Evolutionary conservation across 2,888 invertebrate species (phyloP).

Genomic region (Athalia cordata): DNA sequence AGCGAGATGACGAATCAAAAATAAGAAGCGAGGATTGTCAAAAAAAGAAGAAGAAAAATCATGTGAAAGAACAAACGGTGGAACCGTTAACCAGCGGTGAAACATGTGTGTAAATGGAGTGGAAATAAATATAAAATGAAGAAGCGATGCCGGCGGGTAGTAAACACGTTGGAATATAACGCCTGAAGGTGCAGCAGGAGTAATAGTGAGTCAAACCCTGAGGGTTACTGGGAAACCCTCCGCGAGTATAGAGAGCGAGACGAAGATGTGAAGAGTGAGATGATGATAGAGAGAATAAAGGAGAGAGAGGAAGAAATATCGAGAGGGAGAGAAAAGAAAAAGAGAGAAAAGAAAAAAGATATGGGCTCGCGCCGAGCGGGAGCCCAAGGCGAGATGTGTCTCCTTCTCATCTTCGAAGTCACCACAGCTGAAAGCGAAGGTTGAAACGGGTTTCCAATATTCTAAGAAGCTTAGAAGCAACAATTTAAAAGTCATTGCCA

Average conservation of each 20-base stretch:
- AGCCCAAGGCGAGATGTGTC: constrained; percentile 45
- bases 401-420: constrained; percentile 37
- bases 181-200: constrained; percentile 35
- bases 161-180: constrained; percentile 37
- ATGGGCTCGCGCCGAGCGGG: not conserved
- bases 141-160: constrained; percentile 42
- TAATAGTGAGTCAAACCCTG: constrained; percentile 59
- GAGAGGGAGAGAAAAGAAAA: not conserved
- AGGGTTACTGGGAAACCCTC: constrained; percentile 63
- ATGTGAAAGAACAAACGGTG: too few relatives aligned
- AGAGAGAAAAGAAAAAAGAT: not conserved
- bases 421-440: constrained; percentile 55
- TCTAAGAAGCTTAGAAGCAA: constrained; percentile 51
- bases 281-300: not conserved
- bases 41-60: not conserved
- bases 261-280: not conserved
- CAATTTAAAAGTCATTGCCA: constrained; percentile 44
- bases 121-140: constrained; percentile 35
- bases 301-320: not conserved
- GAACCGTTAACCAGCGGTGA: not conserved
- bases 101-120: constrained; percentile 10
- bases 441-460: constrained; percentile 59
- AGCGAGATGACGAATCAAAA: not conserved
- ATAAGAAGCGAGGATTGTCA: not conserved
- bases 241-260: not conserved